Percentiles rank a stretch among this genome's conserved stretches.
Conservation (phyloP, 2,113 vertebrate genomes). For the Sphyrna mokarran region DNA sequence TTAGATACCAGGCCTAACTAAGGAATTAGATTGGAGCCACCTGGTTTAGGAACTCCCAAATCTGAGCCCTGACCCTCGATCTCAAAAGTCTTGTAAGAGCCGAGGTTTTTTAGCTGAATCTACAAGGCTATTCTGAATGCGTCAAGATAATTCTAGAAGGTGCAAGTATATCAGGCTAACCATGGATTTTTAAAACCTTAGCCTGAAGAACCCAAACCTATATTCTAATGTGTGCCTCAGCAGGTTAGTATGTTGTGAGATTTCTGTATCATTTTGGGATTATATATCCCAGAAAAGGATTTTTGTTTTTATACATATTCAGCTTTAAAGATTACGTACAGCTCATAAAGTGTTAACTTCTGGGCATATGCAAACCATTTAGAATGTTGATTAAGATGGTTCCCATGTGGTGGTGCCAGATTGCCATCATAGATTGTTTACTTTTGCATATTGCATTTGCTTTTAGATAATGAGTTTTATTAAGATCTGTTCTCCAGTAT, state of each 20-base stretch:
- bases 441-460: slow-evolving; percentile 9
- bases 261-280: background rate
- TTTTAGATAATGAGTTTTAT: background rate
- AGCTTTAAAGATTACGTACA: background rate
- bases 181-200: background rate
- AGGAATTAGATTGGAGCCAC: background rate
- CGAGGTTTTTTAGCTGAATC: no score
- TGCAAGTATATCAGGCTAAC: background rate
- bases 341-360: background rate
- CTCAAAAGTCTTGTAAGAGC: background rate
- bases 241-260: background rate
- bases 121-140: background rate
- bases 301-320: background rate
- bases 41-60: background rate
- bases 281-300: background rate
- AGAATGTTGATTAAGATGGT: slow-evolving; percentile 3
- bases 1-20: background rate
- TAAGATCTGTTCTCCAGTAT: background rate
- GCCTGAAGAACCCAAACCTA: background rate
- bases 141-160: background rate
- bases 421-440: slow-evolving; percentile 9
- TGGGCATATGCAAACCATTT: background rate
- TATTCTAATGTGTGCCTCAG: background rate
- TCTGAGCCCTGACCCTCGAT: background rate
- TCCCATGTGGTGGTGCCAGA: background rate